Base-by-base conservation (phyloP, 2,797 vertebrate genomes). In the Esox lucius region DNA sequence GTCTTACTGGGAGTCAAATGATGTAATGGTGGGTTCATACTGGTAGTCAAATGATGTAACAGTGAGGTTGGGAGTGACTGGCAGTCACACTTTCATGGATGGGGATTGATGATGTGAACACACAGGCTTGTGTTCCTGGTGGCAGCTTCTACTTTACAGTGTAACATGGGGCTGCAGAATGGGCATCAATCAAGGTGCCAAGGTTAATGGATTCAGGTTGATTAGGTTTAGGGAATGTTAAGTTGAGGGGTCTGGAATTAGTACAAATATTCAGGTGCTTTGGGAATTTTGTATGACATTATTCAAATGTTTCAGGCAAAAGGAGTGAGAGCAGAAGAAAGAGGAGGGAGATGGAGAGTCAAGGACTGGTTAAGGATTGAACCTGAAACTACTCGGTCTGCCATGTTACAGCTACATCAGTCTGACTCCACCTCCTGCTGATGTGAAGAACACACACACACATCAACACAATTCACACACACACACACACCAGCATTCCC, bases 391-490 rank as follows among this genome's bases (percentile, higher is more conserved):
- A 31, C 51, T 56, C 17, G 7, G 11, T 56, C 53, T 22, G 9
- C 53, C 53, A n/a, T 56, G 53, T 56, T 56, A 22, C 53, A 56
- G 19, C 68, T 16, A 22, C 68, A 69, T 22, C 68, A 46, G 68
- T 69, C 24, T n/a, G 16, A 69, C n/a, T 64, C 13, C 26, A 71
- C 42, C 61, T 66, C 11, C 16, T 69, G 68, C 42, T 48, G 68
- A 46, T 49, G 35, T 48, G 22, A 42, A 24, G 28, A 31, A 31
- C 3, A 31, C 28, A 31, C 28, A 31, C 28, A 31, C 28, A 31
- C 15, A 69, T 26, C 62, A 31, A 53, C 72, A 65, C 71, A 66
- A 71, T 48, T 31, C 49, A 71, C 70, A 56, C 46, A 26, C 64
- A 56, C 61, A 73, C 65, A 39, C 64, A 68, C 66, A 49, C 73